phyloP scores from a whole-genome alignment of 64 coral and sea anemone species.

The Astreopora myriophthalma region DNA sequence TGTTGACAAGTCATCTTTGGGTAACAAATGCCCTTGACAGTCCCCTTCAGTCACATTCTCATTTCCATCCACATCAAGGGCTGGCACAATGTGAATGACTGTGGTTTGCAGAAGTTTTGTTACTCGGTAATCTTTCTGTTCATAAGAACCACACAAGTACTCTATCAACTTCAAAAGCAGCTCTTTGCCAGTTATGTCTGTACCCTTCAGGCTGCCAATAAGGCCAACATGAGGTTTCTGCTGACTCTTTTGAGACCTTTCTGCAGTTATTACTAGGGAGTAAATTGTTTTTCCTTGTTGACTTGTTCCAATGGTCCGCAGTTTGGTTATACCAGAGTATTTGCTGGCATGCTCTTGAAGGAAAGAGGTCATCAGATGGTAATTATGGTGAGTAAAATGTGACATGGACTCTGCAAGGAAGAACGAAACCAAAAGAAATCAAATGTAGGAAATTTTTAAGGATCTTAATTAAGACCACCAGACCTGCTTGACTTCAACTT shows the following conservation, averaged over 20 bases:
- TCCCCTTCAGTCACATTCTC: slow-evolving; percentile 65
- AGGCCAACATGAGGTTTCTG: slow-evolving; percentile 78
- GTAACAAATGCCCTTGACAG: slow-evolving; percentile 41
- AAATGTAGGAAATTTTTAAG: neutral
- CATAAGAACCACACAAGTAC: slow-evolving; percentile 70
- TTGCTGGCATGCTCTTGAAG: slow-evolving; percentile 57
- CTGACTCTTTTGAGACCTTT: neutral
- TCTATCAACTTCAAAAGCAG: slow-evolving; percentile 81
- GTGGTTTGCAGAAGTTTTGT: slow-evolving; percentile 69
- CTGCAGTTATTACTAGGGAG: slow-evolving; percentile 60
- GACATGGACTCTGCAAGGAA: neutral
- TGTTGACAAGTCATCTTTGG: slow-evolving; percentile 64
- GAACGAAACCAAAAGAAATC: neutral
- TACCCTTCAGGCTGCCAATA: slow-evolving; percentile 81
- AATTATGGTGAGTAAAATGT: slow-evolving; percentile 74
- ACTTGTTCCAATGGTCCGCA: slow-evolving; percentile 73
- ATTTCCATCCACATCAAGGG: slow-evolving; percentile 87
- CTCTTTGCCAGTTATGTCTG: slow-evolving; percentile 81
- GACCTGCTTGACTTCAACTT: no score
- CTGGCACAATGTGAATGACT: slow-evolving; percentile 80
- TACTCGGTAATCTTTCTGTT: slow-evolving; percentile 46
- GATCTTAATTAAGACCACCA: no score
- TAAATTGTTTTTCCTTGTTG: slow-evolving; percentile 69
- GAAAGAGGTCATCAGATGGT: slow-evolving; percentile 49
- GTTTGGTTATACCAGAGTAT: slow-evolving; percentile 58